A percentile compares a stretch with the other conserved stretches of the same genome.
phyloP scores from a whole-genome alignment of 64 coral and sea anemone genomes.

The Actinia equina region DNA sequence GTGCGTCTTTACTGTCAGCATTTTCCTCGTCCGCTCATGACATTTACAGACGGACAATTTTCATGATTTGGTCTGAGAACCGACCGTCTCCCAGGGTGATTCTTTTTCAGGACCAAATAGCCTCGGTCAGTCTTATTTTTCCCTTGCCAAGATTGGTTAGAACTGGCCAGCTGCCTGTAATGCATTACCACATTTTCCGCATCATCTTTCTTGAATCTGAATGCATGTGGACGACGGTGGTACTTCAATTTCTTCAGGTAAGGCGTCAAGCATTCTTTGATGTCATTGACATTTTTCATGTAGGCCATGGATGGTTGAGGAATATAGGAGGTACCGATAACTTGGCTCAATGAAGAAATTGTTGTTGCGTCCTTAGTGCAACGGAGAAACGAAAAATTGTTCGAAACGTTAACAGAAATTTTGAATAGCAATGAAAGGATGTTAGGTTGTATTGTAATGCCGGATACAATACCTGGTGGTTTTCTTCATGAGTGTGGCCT shows the following conservation, averaged over 20 bases:
- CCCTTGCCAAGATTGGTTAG: conserved; percentile 6
- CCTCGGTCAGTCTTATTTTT: not conserved
- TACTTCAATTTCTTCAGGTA: no score
- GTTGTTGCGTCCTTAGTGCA: conserved; percentile 5
- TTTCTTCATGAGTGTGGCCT: conserved; percentile 43
- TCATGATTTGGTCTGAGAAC: no score
- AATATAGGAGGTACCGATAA: not conserved
- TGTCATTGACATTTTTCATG: no score
- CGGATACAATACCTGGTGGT: no score
- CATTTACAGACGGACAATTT: not conserved
- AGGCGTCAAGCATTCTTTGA: no score
- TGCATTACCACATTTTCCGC: no score
- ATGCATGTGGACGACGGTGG: no score
- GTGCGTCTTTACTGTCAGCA: not conserved
- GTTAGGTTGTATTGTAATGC: not conserved
- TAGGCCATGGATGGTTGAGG: conserved; percentile 1
- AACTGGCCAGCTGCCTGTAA: conserved; percentile 16
- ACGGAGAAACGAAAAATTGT: not conserved
- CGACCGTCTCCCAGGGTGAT: no score
- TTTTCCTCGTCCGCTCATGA: not conserved
- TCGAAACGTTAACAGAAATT: not conserved
- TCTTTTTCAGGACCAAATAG: no score
- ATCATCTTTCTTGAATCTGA: no score
- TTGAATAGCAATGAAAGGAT: not conserved
- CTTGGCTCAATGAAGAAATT: not conserved